Base-by-base conservation (phyloP, 2,888 invertebrate genomes). In the Erannis defoliaria region DNA sequence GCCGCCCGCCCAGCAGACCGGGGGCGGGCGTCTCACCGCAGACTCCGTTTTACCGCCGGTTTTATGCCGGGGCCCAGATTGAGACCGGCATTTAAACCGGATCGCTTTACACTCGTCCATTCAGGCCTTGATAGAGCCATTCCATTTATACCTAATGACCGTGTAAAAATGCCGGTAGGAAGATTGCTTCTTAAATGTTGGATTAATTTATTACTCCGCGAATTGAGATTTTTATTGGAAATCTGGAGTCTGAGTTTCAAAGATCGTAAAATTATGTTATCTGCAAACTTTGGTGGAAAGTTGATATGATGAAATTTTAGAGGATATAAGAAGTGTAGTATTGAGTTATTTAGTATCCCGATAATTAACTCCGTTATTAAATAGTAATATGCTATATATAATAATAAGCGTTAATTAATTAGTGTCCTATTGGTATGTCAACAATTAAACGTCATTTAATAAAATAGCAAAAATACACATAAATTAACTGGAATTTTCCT, bases 31-130 rank as follows among this genome's bases (percentile, higher is more conserved):
- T 73, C 76, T 74, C 64, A 68, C 76, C 77, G 75, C 78, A 81
- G 82, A 76, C 81, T 73, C 71, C 76, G 75, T 74, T 81, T 90
- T 89, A 88, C 85, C 84, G 82, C 80, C 80, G 35, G 72, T 89
- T 91, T 90, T 87, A 90, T 83, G 81, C 82, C 80, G 85, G 87
- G 84, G 77, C 82, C 80, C 82, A 86, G 89, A 89, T 90, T 88
- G 89, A 83, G 84, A 80, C 77, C 76, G 78, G 49, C 76, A 80
- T 86, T 88, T 81, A 82, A 85, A 81, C 86, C 71, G 79, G 84
- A 85, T 84, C 80, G 82, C 83, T 87, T 87, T 88, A 84, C 86
- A 85, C 85, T 80, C 82, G 75, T 59, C 85, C 86, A 83, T 84
- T 88, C 84, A 78, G 70, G 73, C 72, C 83, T 85, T 88, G 87